Evolutionary conservation across 2,888 invertebrate species (phyloP).

Genomic region (Hirtodrosophila cameraria): DNA sequence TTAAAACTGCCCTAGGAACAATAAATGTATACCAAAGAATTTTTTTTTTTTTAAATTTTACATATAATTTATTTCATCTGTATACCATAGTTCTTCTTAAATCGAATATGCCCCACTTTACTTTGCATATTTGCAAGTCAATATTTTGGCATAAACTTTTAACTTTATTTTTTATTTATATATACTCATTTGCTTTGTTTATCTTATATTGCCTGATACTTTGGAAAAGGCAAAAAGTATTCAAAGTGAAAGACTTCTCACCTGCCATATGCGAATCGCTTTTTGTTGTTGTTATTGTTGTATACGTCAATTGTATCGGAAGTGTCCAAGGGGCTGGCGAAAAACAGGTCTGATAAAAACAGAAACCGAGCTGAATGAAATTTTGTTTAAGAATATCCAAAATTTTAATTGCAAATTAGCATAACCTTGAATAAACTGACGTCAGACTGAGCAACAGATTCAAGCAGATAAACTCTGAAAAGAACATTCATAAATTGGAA

Average conservation of each 20-base stretch:
- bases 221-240: slow-evolving; percentile 29
- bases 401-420: slow-evolving; percentile 74
- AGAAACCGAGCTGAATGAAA: slow-evolving; percentile 56
- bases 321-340: slow-evolving; percentile 58
- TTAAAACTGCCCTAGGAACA: too few relatives aligned
- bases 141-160: slow-evolving; percentile 5
- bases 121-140: neutral
- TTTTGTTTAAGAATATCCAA: slow-evolving; percentile 44
- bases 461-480: slow-evolving; percentile 1
- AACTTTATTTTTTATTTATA: slow-evolving; percentile 15
- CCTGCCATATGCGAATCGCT: slow-evolving; percentile 33
- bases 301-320: slow-evolving; percentile 75
- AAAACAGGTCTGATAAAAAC: slow-evolving; percentile 57
- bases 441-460: slow-evolving; percentile 47
- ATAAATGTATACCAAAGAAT: too few relatives aligned
- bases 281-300: too few relatives aligned
- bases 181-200: slow-evolving; percentile 47
- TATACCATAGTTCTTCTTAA: neutral
- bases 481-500: neutral
- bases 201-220: slow-evolving; percentile 49
- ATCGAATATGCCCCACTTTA: slow-evolving; percentile 9
- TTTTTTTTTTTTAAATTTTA: too few relatives aligned
- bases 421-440: slow-evolving; percentile 56
- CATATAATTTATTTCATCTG: too few relatives aligned
- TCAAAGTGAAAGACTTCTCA: slow-evolving; percentile 32